Base-by-base conservation (phyloP, 2,113 vertebrate species). In the Xenopus borealis region DNA sequence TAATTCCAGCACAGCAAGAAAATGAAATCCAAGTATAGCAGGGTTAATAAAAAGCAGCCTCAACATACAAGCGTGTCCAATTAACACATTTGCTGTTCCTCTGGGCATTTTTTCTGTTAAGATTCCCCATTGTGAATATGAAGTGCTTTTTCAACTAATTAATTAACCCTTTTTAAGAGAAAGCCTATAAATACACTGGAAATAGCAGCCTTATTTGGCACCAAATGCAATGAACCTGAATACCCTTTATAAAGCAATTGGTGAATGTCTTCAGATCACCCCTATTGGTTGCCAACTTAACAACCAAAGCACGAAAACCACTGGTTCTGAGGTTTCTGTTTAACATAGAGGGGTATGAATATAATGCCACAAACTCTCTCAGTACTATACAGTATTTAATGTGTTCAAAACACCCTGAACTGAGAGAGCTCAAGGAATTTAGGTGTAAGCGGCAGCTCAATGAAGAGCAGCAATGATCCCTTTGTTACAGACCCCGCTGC, bases 21-120 rank as follows among this genome's bases (percentile, higher is more conserved):
- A 40, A 17, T 5, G 17, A 11, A 16, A 58, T 19, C 55, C 18
- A 58, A 17, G 3, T 40, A 19, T 9, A n/a, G 33, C 63, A 45
- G 63, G 17, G 33, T 66, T 66, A 66, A 62, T 66, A 66, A 62
- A 66, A 66, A 33, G 40, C 16, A 66, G 63, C 4, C n/a, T 66
- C 16, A 18, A 66, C 40, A 19, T 12, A 62, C 47, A 17, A 66
- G 17, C 63, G 40, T 16, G 18, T 66, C 63, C 63, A 66, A 66
- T 66, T 66, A 66, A 19, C 63, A 19, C 40, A n/a, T 66, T 66
- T 66, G 7, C 63, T 19, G 33, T 40, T 40, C 33, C 33, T 40
- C 33, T 40, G 33, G 33, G 33, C 33, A 4, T 64, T 64, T 27
- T 40, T 2, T 64, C 27, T 64, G 27, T 23, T 40, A 17, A 64